Evolutionary conservation across 2,888 invertebrate species (phyloP), one percentile per base, ranked within the genome.

Genomic region (Drosophila nr. fundita): DNA sequence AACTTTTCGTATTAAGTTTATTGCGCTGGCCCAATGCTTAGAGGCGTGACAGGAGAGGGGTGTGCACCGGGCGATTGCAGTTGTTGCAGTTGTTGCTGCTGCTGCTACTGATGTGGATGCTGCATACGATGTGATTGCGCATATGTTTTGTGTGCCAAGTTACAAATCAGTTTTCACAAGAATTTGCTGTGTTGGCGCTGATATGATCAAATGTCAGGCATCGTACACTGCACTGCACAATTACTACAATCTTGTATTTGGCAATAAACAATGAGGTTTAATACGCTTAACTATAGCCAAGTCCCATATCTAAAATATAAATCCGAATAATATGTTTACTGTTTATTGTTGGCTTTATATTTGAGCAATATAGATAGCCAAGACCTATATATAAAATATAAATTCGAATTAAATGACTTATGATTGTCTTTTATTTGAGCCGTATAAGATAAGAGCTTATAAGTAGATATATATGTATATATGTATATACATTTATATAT

Each of bases 1-100:
- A 87, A 85, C 64, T 85, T 85, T 81, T 83, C 85, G 71, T 83
- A 85, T 85, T 76, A 83, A 85, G 81, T 87, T 85, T 79, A 85
- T 85, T 78, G 73, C 79, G 58, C 63, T 63, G 68, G 52, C 60
- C 48, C 50, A 62, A 42, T 54, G 48, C 61, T 48, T 55, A 57
- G 42, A 49, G 76, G 68, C 65, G 69, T 67, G 53, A 54, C 59
- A 50, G 60, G 57, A 30, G 66, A n/a, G 21, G 21, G 7, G 21
- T 34, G 54, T 30, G 24, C 29, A 13, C 5, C 27, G 30, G 24
- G 55, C 48, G 60, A 60, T 61, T 65, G 27, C 61, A 32, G 66
- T 58, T 11, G 57, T 11, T 45, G 65, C n/a, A 42, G 59, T 24
- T 52, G 63, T 29, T 48, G 61, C 21, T 38, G 52, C 48, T 52